Base-by-base conservation (phyloP, 2,888 invertebrate genomes). In the Drosophila vallismaia region DNA sequence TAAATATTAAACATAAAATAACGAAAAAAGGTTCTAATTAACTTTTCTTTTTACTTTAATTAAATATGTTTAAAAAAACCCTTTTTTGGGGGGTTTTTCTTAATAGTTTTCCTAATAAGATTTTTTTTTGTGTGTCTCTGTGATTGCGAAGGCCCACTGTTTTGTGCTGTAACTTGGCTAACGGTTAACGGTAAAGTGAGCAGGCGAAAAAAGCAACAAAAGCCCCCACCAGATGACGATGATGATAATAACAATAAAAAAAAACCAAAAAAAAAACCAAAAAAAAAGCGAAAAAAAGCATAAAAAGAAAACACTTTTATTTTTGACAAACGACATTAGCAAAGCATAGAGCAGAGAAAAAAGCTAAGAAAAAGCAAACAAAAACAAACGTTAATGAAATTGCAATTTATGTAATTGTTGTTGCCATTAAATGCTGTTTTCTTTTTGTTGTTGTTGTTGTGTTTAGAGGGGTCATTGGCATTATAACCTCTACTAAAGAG, bases 371-470 rank as follows among this genome's bases (percentile, higher is more conserved):
- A 38, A 52, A 19, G 38, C 31, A 58, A 60, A 62, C 5, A 36
- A 9, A 51, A 26, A 33, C n/a, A 14, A 71, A 71, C 53, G 29
- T 46, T 56, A 82, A 80, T 77, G 67, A 82, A 86, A 84, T 86
- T 84, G 78, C 86, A 77, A 80, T 86, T 82, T 82, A 86, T 86
- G 74, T 86, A 83, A 86, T 86, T 77, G 63, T 58, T 72, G 14
- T 62, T 69, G 72, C 58, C 55, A n/a, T 55, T 62, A 29, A 19
- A 19, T 19, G 19, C 19, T 19, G 19, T 19, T 19, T 19, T 19
- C n/a, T 14, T 19, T 19, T 19, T 19, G 19, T 19, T 19, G 19
- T 19, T 19, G 19, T 19, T 19, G 19, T 19, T 19, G 19, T 19
- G 19, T 31, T 14, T 19, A 4, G 26, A 24, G n/a, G 56, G 69